Evolutionary conservation across 2,113 vertebrate genomes (phyloP).

Genomic region (Saguinus imperator): DNA sequence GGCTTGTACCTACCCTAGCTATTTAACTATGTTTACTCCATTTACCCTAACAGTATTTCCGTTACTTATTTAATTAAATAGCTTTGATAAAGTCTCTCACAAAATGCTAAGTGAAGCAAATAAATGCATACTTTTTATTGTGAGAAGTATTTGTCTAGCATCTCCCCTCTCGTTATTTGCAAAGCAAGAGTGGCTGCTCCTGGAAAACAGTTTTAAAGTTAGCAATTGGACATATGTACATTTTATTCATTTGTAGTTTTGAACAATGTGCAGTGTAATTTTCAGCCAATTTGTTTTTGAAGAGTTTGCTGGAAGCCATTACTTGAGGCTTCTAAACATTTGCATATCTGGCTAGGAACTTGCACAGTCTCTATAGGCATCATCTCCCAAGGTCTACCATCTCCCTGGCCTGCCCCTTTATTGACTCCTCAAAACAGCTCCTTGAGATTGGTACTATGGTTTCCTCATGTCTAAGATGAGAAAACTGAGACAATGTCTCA

Average conservation of each 20-base stretch:
- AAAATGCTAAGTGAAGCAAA: neutral
- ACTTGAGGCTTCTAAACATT: neutral
- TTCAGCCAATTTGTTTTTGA: neutral
- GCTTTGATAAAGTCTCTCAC: neutral
- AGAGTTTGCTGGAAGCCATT: neutral
- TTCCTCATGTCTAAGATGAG: neutral
- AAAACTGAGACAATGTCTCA: neutral
- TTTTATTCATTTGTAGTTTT: neutral
- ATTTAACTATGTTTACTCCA: neutral
- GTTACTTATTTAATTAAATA: neutral
- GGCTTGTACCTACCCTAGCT: neutral
- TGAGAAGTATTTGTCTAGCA: neutral
- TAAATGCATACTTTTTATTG: neutral
- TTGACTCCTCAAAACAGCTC: neutral
- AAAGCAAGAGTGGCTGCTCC: neutral
- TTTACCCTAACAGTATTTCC: neutral
- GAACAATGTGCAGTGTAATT: neutral
- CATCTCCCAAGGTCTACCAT: neutral
- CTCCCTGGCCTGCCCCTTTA: neutral
- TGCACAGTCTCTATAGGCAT: rapidly evolving
- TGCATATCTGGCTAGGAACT: neutral
- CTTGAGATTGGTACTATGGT: neutral
- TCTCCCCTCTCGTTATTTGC: neutral
- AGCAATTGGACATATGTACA: neutral
- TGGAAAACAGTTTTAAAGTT: neutral